Evolutionary conservation across 2,113 vertebrate genomes (phyloP).

Genomic region (Apodemus sylvaticus): DNA sequence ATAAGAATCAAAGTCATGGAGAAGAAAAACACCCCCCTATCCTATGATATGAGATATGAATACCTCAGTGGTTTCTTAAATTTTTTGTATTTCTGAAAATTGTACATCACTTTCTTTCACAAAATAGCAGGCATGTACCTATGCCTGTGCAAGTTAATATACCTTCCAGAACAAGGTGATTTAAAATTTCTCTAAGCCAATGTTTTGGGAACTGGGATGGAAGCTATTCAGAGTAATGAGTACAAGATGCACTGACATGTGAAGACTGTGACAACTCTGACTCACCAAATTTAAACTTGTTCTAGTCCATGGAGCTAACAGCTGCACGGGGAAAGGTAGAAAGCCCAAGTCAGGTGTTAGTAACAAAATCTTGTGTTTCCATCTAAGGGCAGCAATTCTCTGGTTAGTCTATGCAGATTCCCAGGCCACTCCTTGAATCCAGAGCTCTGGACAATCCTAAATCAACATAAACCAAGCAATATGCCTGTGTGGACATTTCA

Average conservation of each 20-base stretch:
- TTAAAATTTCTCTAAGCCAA: background rate
- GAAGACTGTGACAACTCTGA: background rate
- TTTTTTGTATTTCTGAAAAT: background rate
- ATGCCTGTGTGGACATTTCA: background rate
- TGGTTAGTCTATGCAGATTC: background rate
- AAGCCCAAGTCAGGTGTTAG: background rate
- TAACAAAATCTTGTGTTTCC: background rate
- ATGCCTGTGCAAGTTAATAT: background rate
- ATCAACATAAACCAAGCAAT: background rate
- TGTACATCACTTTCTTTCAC: background rate
- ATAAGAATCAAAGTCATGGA: background rate
- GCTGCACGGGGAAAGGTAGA: background rate
- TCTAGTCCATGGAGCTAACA: background rate
- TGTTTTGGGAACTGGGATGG: background rate
- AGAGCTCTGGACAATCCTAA: background rate
- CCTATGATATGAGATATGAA: fast-evolving
- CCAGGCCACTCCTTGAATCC: background rate
- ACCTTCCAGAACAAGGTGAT: background rate
- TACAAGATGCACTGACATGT: background rate
- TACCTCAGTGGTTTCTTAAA: background rate
- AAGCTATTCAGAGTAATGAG: background rate
- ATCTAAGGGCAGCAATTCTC: background rate
- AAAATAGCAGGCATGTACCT: background rate
- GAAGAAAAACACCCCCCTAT: background rate
- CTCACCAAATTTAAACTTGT: background rate